Evolutionary conservation across 2,888 invertebrate species (phyloP), one percentile per base, ranked within the genome.

Genomic region (Eupithecia dodoneata): DNA sequence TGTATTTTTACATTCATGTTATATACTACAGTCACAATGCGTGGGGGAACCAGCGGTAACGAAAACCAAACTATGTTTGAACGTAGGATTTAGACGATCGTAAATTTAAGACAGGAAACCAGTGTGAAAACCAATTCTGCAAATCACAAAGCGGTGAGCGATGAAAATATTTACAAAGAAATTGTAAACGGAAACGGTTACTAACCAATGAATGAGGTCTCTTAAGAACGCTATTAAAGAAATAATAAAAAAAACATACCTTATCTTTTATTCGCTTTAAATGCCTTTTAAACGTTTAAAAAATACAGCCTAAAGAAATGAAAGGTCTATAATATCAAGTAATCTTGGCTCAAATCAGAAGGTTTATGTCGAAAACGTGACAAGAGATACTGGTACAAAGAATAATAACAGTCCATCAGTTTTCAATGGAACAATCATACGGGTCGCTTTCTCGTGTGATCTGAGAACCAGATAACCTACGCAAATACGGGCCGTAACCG

Each of bases 361-460:
- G 81, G 76, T 84, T 89, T 86, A 89, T 88, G 85, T 82, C 81
- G 72, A 86, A 88, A 89, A 88, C 90, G 90, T 90, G 90, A 89
- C 85, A 80, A 70, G 70, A 70, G 7, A 69, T 47, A 81, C 81
- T 79, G 85, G 84, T 84, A 83, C 82, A 80, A 83, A 84, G 83
- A 87, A 82, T 85, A 87, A 89, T 86, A 83, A 78, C 80, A 75
- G 55, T 77, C 79, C 74, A 85, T 80, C 73, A 80, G 75, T 77
- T 72, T 80, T 74, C 79, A 82, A 77, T 78, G 76, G 78, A 80
- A 78, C 72, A 80, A 79, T 83, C 45, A 59, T 44, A 71, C 75
- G 76, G 78, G 80, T 78, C 70, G 81, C 81, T 84, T 86, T 83
- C 83, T 80, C 78, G 79, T 76, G 76, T 66, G 76, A 71, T 79